These are phyloP conservation scores for Sanderia malayensis DNA, from an alignment of 30 jellyfish, hydroid and myxozoan species.

Conservation along the genomic window DNA sequence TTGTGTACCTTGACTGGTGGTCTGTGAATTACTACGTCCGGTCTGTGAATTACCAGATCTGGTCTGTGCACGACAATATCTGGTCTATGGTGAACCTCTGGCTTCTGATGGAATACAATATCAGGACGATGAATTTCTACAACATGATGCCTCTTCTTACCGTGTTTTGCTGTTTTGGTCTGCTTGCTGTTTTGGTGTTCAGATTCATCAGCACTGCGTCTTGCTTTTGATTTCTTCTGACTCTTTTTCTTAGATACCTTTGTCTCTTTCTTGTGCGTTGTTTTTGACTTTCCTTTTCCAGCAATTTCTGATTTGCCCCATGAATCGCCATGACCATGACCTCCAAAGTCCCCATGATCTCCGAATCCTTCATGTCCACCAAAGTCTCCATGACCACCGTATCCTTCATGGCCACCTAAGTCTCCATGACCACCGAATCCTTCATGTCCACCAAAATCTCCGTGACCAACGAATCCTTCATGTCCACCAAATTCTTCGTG, in stretches of 20 bases:
- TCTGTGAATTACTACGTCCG: constrained; percentile 87
- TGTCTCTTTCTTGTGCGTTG: constrained; percentile 15
- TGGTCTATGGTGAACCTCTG: constrained; percentile 94
- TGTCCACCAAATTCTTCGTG: constrained; percentile 26
- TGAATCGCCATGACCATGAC: constrained; percentile 44
- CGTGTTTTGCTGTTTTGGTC: constrained; percentile 33
- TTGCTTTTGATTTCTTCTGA: constrained; percentile 14
- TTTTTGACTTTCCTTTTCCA: constrained; percentile 15
- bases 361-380: too few relatives aligned
- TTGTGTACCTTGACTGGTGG: constrained; percentile 93
- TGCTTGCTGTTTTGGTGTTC: not conserved
- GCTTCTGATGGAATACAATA: constrained; percentile 73
- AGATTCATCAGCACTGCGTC: constrained; percentile 43
- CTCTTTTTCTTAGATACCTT: constrained; percentile 3
- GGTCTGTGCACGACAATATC: constrained; percentile 93
- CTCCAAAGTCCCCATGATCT: constrained; percentile 45
- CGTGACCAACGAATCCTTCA: constrained; percentile 33
- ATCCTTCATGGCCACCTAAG: too few relatives aligned
- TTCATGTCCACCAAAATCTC: too few relatives aligned
- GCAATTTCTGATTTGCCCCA: constrained; percentile 58
- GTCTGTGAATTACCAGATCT: constrained; percentile 85
- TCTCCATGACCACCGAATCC: too few relatives aligned
- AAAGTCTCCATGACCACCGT: too few relatives aligned
- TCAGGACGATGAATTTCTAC: constrained; percentile 83
- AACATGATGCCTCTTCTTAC: constrained; percentile 82